Evolutionary conservation across 2,113 vertebrate genomes (phyloP).

Genomic region (Ceyx melanurus): DNA sequence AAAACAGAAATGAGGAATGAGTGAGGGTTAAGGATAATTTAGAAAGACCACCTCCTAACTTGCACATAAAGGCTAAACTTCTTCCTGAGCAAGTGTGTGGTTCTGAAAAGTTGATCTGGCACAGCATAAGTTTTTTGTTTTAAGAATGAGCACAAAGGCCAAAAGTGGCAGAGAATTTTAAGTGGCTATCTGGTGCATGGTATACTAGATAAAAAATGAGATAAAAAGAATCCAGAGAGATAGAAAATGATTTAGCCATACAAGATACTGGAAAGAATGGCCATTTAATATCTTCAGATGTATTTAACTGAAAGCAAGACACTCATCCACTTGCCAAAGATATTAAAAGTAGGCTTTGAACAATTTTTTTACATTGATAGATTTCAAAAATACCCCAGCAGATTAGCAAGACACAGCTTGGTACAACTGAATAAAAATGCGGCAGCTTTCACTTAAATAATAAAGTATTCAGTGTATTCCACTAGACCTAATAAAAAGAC

Average conservation of each 20-base stretch:
- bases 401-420: not conserved
- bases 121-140: not conserved
- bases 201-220: not conserved
- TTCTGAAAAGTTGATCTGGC: not conserved
- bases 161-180: not conserved
- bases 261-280: no score
- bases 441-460: not conserved
- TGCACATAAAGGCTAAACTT: not conserved
- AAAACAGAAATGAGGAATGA: not conserved
- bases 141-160: not conserved
- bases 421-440: not conserved
- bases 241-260: not conserved
- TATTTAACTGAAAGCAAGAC: not conserved
- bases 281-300: not conserved
- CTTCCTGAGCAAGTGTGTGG: not conserved
- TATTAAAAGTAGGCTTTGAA: not conserved
- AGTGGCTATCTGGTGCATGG: not conserved
- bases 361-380: not conserved
- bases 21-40: not conserved
- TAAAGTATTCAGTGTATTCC: not conserved
- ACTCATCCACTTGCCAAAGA: not conserved
- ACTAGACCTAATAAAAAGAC: not conserved
- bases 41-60: not conserved
- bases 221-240: accelerated
- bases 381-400: not conserved